Evolutionary conservation across 1,140 invertebrate genomes (phyloP).

Genomic region (Drosophila bocki): DNA sequence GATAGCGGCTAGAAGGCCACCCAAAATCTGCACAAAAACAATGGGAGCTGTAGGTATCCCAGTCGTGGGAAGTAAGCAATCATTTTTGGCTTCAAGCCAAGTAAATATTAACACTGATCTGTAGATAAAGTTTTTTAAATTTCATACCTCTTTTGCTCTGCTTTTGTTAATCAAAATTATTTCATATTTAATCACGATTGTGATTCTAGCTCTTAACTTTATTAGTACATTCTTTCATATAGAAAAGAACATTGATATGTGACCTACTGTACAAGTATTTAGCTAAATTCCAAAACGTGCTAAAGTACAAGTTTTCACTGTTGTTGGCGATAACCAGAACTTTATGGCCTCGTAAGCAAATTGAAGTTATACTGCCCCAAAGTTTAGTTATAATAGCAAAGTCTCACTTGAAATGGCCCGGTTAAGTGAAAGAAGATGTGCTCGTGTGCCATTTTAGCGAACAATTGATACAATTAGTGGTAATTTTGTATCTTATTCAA

Average conservation of each 20-base stretch:
- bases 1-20: slow-evolving; percentile 35
- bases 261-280: not conserved
- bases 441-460: not conserved
- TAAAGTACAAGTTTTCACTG: not conserved
- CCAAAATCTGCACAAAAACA: slow-evolving; percentile 19
- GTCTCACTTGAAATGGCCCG: not conserved
- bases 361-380: not conserved
- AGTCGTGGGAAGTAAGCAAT: slow-evolving; percentile 14
- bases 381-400: not conserved
- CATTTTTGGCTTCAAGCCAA: not conserved
- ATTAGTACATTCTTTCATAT: too few relatives aligned
- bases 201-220: too few relatives aligned
- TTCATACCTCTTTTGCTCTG: not conserved
- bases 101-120: not conserved
- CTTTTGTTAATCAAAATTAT: not conserved
- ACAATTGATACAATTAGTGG: slow-evolving; percentile 27
- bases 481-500: not conserved
- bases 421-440: not conserved
- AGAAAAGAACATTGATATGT: not conserved
- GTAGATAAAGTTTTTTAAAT: not conserved
- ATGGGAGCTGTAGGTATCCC: slow-evolving; percentile 3
- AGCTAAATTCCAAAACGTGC: slow-evolving; percentile 22
- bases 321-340: not conserved
- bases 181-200: not conserved
- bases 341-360: not conserved